Conservation (phyloP, 2,797 vertebrate species). For the Glyptemys insculpta region DNA sequence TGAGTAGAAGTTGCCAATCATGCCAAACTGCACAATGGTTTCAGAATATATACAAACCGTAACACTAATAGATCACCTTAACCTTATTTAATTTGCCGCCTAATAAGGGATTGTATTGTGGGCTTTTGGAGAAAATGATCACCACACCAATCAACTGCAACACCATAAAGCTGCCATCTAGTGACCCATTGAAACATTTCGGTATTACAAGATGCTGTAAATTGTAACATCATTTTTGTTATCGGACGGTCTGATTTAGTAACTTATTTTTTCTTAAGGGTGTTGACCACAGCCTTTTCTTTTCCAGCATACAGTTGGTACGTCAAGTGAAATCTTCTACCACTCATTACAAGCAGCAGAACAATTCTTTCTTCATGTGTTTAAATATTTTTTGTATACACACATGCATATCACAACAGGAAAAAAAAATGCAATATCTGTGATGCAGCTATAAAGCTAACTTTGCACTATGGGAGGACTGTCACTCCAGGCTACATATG, state of each 20-base stretch:
- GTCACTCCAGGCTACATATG: background rate
- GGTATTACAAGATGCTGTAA: background rate
- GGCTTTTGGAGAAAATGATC: background rate
- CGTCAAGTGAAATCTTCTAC: background rate
- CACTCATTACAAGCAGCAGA: background rate
- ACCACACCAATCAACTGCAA: background rate
- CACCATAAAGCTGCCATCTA: background rate
- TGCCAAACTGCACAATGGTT: background rate
- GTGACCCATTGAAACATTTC: background rate
- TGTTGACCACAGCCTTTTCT: background rate
- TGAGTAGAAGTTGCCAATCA: rapidly evolving
- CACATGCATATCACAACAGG: background rate
- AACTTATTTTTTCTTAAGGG: background rate
- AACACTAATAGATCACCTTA: background rate
- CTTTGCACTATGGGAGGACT: background rate
- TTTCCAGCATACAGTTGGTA: background rate
- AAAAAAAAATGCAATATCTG: background rate
- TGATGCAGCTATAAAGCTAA: background rate
- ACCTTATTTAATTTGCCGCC: background rate
- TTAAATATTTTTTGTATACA: background rate
- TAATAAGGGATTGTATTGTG: background rate
- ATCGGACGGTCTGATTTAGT: background rate
- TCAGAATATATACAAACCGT: background rate
- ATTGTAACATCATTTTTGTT: background rate
- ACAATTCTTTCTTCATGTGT: background rate